phyloP scores from a whole-genome alignment of 2,888 invertebrate species.

The Callyntrura sp. region DNA sequence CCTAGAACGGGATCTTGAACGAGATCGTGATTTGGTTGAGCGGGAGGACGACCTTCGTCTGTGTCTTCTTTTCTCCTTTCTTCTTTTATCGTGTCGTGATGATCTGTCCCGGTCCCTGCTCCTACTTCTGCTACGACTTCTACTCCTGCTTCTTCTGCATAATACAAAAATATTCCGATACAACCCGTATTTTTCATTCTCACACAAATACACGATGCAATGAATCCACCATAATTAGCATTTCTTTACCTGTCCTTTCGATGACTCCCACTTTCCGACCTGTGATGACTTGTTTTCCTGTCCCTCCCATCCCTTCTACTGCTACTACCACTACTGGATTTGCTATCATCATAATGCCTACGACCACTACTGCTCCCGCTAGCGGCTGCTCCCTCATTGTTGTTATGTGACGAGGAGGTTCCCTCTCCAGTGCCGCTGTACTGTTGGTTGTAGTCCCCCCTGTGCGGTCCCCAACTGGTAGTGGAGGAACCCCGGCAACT shows the following conservation, averaged over 20 bases:
- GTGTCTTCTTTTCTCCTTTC: constrained; percentile 76
- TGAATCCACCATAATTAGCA: neutral
- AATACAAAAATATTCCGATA: neutral
- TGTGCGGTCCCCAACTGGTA: constrained; percentile 47
- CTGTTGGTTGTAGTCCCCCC: constrained; percentile 14
- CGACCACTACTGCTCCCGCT: constrained; percentile 20
- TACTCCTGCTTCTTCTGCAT: constrained; percentile 55
- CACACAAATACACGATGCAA: neutral
- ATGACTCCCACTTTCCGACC: constrained; percentile 65
- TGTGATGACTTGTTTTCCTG: constrained; percentile 52
- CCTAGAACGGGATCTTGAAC: constrained; percentile 73
- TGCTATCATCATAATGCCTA: constrained; percentile 52
- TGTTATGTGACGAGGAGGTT: neutral
- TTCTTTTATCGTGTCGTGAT: constrained; percentile 69
- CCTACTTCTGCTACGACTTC: constrained; percentile 66
- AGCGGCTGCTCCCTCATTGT: constrained; percentile 30
- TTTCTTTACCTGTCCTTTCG: constrained; percentile 61
- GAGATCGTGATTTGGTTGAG: constrained; percentile 69
- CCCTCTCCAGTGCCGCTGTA: neutral
- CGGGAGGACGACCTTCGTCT: constrained; percentile 72
- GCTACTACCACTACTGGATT: constrained; percentile 57
- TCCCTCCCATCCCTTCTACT: constrained; percentile 29
- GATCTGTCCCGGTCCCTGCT: constrained; percentile 70
- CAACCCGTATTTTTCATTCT: neutral
- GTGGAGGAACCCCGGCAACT: constrained; percentile 13